A percentile compares a stretch with the other conserved stretches of the same genome.
These are phyloP conservation scores for Anolis carolinensis DNA, from an alignment of 2,113 vertebrate species.

Conservation along the genomic window DNA sequence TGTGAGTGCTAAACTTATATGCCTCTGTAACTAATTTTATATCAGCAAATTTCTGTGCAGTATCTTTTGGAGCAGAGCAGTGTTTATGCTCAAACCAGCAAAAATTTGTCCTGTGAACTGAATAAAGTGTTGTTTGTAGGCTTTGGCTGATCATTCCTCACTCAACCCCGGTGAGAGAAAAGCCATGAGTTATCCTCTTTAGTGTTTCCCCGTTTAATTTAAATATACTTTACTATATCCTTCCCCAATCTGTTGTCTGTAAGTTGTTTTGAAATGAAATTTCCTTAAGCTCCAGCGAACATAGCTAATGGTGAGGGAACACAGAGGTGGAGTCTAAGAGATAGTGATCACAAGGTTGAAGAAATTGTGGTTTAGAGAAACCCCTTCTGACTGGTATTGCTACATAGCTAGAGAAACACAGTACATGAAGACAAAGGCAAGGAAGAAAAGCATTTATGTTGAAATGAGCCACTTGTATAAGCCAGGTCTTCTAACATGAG, in stretches of 20 bases:
- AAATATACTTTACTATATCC: background rate
- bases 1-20: too few relatives aligned
- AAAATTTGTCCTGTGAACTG: background rate
- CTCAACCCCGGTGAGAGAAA: conserved; percentile 14
- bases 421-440: background rate
- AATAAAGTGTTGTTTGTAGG: background rate
- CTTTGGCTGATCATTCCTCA: conserved; percentile 16
- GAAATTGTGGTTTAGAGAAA: background rate
- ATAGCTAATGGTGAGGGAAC: too few relatives aligned
- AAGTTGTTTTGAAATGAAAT: too few relatives aligned
- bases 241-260: too few relatives aligned
- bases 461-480: background rate
- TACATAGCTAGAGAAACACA: conserved; percentile 16
- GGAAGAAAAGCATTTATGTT: background rate
- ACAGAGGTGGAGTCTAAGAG: too few relatives aligned
- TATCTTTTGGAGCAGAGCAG: too few relatives aligned
- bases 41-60: too few relatives aligned
- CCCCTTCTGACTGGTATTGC: background rate
- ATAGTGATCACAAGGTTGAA: too few relatives aligned
- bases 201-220: background rate
- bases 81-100: background rate
- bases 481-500: background rate
- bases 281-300: too few relatives aligned
- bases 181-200: background rate
- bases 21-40: too few relatives aligned